Conservation (phyloP, 1,140 invertebrate species). For the Drosophila kikkawai region DNA sequence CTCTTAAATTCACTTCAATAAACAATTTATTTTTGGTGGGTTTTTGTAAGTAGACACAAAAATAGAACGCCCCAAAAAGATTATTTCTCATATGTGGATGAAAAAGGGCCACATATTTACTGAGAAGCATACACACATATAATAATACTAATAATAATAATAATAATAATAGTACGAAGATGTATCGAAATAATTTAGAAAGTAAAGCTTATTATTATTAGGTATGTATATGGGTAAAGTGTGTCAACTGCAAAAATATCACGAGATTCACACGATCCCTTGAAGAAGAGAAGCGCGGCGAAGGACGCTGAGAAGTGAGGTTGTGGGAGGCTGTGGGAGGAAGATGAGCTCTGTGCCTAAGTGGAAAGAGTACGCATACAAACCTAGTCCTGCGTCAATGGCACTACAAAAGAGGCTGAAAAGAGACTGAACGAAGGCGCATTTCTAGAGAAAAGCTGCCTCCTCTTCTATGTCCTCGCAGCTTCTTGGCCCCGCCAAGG, state of each 20-base stretch:
- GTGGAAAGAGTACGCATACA: constrained; percentile 15
- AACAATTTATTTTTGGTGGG: constrained; percentile 60
- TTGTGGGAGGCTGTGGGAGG: background rate
- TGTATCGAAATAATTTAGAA: background rate
- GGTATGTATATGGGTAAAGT: background rate
- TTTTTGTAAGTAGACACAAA: constrained; percentile 25
- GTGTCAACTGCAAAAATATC: constrained; percentile 66
- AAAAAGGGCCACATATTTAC: constrained; percentile 21
- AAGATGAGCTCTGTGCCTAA: background rate
- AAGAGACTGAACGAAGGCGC: constrained; percentile 1
- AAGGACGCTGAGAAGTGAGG: background rate
- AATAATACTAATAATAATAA: background rate
- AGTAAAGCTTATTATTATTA: background rate
- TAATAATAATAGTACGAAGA: background rate
- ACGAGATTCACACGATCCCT: constrained; percentile 52
- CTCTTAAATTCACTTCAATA: constrained; percentile 80
- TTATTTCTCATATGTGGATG: constrained; percentile 29
- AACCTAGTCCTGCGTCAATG: constrained; percentile 46
- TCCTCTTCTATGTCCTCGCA: constrained; percentile 18
- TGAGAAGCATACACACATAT: background rate
- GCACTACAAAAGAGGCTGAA: constrained; percentile 13
- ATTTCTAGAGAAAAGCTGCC: constrained; percentile 13
- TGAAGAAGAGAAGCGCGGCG: constrained; percentile 43
- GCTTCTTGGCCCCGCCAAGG: constrained; percentile 64
- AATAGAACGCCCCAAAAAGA: constrained; percentile 27